Conservation (phyloP, 2,888 invertebrate genomes). For the Pachymerium ferrugineum region DNA sequence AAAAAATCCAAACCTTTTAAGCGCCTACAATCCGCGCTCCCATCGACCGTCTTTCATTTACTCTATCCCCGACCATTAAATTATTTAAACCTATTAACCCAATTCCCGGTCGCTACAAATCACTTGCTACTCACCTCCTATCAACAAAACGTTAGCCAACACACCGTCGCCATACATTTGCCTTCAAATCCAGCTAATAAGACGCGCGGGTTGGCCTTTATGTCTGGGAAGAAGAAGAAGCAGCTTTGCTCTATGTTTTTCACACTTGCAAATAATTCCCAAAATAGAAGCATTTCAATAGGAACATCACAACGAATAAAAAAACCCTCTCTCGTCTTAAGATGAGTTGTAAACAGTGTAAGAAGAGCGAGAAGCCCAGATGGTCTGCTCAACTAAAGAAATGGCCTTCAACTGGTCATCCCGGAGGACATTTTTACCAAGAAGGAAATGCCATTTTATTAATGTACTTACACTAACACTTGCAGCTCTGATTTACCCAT, state of each 20-base stretch:
- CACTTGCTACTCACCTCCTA: background rate
- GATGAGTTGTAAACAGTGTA: background rate
- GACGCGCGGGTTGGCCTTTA: background rate
- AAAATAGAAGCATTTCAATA: conserved; percentile 4
- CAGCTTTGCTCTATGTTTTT: conserved; percentile 6
- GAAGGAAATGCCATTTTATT: conserved; percentile 11
- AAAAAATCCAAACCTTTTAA: too few relatives aligned
- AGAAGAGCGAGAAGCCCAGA: background rate
- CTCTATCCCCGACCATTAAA: too few relatives aligned
- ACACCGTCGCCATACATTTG: conserved; percentile 1
- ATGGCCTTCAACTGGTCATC: conserved; percentile 6
- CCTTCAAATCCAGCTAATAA: background rate
- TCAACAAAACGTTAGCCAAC: background rate
- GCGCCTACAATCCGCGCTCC: too few relatives aligned
- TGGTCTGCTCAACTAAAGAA: background rate
- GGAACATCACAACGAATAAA: background rate
- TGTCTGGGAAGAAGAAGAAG: background rate
- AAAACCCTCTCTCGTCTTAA: background rate
- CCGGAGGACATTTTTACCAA: conserved; percentile 20
- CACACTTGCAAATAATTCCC: conserved; percentile 18
- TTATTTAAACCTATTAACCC: conserved; percentile 8
- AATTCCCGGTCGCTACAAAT: too few relatives aligned
- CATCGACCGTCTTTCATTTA: too few relatives aligned
- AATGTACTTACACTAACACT: background rate
- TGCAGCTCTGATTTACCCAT: background rate